Evolutionary conservation across 2,888 invertebrate genomes (phyloP), one percentile per base, ranked within the genome.

Genomic region (Lymantria monacha): DNA sequence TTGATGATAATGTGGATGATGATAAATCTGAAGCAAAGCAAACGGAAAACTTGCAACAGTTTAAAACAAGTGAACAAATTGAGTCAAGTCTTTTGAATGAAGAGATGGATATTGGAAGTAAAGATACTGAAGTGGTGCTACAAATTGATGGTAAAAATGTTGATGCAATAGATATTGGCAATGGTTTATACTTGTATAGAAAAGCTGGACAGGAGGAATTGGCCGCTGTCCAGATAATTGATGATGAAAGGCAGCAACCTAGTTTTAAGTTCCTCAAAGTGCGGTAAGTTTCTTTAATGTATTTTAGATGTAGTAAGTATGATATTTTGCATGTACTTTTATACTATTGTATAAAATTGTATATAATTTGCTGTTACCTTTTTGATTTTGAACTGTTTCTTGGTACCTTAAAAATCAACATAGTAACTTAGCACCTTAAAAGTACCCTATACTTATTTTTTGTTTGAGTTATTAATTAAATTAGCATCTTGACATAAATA

Each of bases 241-340:
- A 87, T 59, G 83, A 81, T 61, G 79, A 86, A 30, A 79, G 83
- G 48, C 81, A 84, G 41, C 82, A 83, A 46, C 83, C 86, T 9
- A 84, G 74, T 55, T 86, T 87, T 59, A 91, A 92, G 63, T 91
- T 88, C 71, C 79, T 92, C 22, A 91, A 91, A 88, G 91, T 92
- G 36, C 84, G 91, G 92, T 92, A 51, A 86, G 87, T 76, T 9
- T 31, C 1, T 11, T 11, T 22, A 9, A 12, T 46, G 1, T 12
- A 33, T 8, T 30, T 9, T 33, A 33, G 33, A 33, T 33, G 10
- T 46, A 22, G 13, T 13, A 36, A 36, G n/a, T 9, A 14, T 31
- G 7, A 13, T 14, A n/a, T 7, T 42, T 42, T 11, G n/a, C 11
- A 11, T 13, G 10, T 31, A 30, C 8, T 31, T 36, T 37, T 9